Conservation (phyloP, 1,140 invertebrate species). For the Lithobius niger region DNA sequence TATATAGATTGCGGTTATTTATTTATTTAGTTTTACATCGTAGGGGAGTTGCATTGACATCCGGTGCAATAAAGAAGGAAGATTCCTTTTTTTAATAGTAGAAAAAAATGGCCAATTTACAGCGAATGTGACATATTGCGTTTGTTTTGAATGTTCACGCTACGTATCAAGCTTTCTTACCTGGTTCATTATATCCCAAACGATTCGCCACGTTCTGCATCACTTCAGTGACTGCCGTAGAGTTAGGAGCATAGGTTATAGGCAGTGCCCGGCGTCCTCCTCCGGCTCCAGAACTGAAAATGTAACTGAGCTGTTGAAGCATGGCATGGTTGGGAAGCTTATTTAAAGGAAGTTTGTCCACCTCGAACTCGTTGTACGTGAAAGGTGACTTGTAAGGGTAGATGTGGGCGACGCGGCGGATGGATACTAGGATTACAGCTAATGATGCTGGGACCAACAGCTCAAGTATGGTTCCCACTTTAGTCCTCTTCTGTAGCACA, state of each 20-base stretch:
- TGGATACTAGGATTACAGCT: constrained; percentile 47
- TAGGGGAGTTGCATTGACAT: too few relatives aligned
- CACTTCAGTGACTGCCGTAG: constrained; percentile 16
- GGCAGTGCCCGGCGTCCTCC: constrained; percentile 7
- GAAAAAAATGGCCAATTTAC: too few relatives aligned
- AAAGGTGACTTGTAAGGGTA: constrained; percentile 31
- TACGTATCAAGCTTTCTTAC: too few relatives aligned
- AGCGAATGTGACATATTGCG: too few relatives aligned
- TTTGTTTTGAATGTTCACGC: too few relatives aligned
- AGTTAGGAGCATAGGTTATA: constrained; percentile 24
- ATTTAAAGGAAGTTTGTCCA: constrained; percentile 19
- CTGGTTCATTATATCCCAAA: constrained; percentile 14
- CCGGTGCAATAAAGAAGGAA: too few relatives aligned
- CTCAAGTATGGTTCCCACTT: constrained; percentile 53
- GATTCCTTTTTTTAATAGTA: too few relatives aligned
- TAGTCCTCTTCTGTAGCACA: constrained; percentile 56
- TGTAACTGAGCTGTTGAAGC: not conserved
- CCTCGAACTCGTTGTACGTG: constrained; percentile 33
- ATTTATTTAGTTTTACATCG: too few relatives aligned
- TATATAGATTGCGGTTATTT: too few relatives aligned
- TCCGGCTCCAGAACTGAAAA: not conserved
- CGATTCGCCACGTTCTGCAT: constrained; percentile 20
- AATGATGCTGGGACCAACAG: constrained; percentile 50
- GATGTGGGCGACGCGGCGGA: constrained; percentile 32
- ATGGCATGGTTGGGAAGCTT: constrained; percentile 24